Evolutionary conservation across 2,113 vertebrate genomes (phyloP).

Genomic region (Petroica traversi): DNA sequence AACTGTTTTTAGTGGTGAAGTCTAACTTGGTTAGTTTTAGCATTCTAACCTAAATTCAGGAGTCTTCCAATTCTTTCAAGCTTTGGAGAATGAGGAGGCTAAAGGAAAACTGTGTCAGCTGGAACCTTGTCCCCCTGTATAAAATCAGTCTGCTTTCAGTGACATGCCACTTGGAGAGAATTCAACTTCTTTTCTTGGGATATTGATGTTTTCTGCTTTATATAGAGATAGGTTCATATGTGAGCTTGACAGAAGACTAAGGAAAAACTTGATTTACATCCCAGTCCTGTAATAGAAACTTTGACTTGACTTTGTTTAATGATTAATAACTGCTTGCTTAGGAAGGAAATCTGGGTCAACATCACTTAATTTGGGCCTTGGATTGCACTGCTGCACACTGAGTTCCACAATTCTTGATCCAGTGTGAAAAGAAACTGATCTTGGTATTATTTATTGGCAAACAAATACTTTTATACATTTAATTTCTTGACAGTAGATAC

Average conservation of each 20-base stretch:
- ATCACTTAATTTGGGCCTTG: not conserved
- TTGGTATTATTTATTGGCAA: not conserved
- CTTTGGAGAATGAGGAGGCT: not conserved
- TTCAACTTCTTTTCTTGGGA: not conserved
- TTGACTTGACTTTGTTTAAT: not conserved
- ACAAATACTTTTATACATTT: not conserved
- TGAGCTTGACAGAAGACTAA: not conserved
- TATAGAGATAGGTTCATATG: not conserved
- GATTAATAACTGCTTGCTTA: not conserved
- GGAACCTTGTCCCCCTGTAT: not conserved
- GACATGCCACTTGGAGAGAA: not conserved
- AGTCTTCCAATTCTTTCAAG: not conserved
- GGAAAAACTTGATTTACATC: not conserved
- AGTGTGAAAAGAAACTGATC: not conserved
- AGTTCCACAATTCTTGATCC: not conserved
- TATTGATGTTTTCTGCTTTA: not conserved
- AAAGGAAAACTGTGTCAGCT: not conserved
- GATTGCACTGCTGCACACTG: not conserved
- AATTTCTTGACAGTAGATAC: not conserved
- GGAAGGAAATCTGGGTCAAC: not conserved
- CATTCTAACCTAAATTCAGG: not conserved
- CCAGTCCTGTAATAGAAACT: not conserved
- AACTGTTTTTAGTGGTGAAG: not conserved
- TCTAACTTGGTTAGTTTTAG: not conserved
- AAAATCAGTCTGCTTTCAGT: not conserved